Evolutionary conservation across 2,888 invertebrate genomes (phyloP).

Genomic region (Candidula unifasciata): DNA sequence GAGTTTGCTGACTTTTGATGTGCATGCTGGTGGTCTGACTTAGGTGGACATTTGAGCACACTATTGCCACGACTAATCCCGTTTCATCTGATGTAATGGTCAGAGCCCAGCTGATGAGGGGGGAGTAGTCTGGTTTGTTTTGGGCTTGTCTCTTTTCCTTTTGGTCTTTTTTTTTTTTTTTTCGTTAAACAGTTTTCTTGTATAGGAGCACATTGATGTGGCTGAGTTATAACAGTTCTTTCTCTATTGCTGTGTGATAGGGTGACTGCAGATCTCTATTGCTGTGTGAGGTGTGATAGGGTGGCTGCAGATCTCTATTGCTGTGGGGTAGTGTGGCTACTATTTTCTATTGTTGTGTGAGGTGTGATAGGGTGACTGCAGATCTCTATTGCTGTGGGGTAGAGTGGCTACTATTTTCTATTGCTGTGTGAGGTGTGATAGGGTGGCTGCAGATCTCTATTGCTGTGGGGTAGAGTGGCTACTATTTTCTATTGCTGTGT

Average conservation of each 20-base stretch:
- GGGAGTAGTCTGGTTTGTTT: background rate
- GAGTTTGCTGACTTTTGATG: constrained; percentile 95
- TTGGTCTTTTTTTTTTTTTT: background rate
- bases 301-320: too few species aligned
- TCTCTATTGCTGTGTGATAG: background rate
- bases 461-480: too few species aligned
- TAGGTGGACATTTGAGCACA: constrained; percentile 23
- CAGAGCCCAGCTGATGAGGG: background rate
- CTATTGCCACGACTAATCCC: constrained; percentile 14
- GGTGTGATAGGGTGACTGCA: too few species aligned
- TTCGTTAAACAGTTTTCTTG: constrained; percentile 21
- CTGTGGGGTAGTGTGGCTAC: too few species aligned
- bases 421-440: too few species aligned
- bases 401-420: too few species aligned
- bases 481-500: too few species aligned
- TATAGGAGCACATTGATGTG: background rate
- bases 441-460: too few species aligned
- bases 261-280: background rate
- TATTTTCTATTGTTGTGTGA: too few species aligned
- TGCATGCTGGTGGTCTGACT: background rate
- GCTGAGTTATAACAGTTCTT: too few species aligned
- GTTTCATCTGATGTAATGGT: constrained; percentile 10
- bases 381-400: too few species aligned
- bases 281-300: background rate
- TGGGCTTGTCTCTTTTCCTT: background rate